A percentile compares a stretch with the other conserved stretches of the same genome.
Conservation (phyloP, 2,113 vertebrate species). For the Trogon surrucura region DNA sequence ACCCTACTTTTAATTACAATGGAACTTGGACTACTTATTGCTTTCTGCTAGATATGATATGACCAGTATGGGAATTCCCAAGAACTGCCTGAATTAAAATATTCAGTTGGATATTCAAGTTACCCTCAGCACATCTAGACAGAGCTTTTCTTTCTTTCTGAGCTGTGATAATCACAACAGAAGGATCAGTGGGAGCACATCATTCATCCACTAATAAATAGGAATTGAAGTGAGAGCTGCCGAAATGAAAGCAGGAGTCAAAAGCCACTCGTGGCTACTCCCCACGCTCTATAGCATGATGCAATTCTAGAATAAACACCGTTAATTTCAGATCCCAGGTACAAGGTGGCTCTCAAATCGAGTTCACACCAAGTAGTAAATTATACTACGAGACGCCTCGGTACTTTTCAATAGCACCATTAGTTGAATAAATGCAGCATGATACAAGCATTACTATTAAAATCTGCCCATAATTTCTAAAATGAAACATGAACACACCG, state of each 20-base stretch:
- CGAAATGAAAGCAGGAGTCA: neutral
- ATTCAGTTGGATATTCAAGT: neutral
- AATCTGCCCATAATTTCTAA: constrained; percentile 13
- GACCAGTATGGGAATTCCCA: neutral
- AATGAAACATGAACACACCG: neutral
- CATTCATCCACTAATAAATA: neutral
- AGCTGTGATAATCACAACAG: neutral
- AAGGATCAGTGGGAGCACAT: neutral
- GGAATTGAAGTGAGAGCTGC: neutral
- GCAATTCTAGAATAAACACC: neutral
- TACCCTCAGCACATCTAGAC: neutral
- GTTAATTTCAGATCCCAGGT: constrained; percentile 3
- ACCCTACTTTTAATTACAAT: neutral
- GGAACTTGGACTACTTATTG: neutral
- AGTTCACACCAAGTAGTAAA: constrained; percentile 17
- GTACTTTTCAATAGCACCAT: constrained; percentile 21
- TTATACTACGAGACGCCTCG: neutral
- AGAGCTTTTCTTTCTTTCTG: neutral
- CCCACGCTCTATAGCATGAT: neutral
- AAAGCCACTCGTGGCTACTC: neutral
- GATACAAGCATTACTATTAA: constrained; percentile 23
- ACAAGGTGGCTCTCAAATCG: neutral
- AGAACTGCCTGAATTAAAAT: neutral
- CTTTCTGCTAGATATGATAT: neutral
- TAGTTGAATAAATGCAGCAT: constrained; percentile 42